These are phyloP conservation scores for Neotoma lepida DNA, from an alignment of 2,113 vertebrate genomes.

Conservation along the genomic window DNA sequence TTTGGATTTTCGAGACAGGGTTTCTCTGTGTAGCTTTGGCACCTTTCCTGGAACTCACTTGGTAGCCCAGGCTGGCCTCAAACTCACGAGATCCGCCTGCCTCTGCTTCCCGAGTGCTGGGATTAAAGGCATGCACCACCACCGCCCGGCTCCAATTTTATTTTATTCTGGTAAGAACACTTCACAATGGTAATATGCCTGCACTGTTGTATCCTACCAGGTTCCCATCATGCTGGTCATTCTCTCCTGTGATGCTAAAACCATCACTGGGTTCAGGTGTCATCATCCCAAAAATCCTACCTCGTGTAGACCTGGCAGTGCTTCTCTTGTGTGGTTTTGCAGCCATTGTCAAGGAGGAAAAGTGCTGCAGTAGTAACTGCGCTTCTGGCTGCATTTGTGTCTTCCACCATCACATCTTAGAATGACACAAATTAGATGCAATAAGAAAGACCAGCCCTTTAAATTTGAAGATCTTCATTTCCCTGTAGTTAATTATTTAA, in stretches of 20 bases:
- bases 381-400: background rate
- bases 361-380: too few relatives aligned
- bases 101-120: too few relatives aligned
- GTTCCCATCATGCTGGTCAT: background rate
- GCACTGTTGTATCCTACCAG: background rate
- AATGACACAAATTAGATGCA: background rate
- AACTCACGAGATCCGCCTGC: too few relatives aligned
- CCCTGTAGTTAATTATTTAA: background rate
- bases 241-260: background rate
- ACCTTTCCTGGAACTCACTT: too few relatives aligned
- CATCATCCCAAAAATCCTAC: background rate
- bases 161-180: too few relatives aligned
- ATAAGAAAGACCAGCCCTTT: background rate
- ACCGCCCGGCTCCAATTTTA: too few relatives aligned
- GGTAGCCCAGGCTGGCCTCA: too few relatives aligned
- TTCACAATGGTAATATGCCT: background rate
- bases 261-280: too few relatives aligned
- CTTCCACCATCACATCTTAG: background rate
- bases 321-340: background rate
- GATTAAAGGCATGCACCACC: too few relatives aligned
- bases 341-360: background rate
- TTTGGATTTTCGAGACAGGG: too few relatives aligned
- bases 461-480: background rate
- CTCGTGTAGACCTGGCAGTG: background rate
- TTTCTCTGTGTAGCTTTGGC: too few relatives aligned